These are phyloP conservation scores for Fratercula arctica DNA, from an alignment of 2,797 vertebrate species.

Conservation along the genomic window DNA sequence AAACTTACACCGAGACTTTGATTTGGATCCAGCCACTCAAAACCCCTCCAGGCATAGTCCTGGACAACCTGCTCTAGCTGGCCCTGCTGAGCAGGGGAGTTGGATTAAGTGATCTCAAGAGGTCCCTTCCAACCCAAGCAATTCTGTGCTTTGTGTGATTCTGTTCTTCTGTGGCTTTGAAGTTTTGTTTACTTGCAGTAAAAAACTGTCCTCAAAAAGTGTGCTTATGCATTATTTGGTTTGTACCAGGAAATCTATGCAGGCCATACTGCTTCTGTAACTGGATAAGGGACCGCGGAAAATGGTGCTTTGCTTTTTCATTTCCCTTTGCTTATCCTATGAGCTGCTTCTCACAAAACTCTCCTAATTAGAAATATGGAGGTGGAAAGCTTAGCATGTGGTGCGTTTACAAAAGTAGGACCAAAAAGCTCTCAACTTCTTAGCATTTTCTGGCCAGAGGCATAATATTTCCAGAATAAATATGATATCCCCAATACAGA, in stretches of 20 bases:
- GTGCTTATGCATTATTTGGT: not conserved
- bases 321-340: not conserved
- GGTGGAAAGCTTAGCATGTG: not conserved
- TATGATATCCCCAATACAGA: not conserved
- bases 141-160: not conserved
- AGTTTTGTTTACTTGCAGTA: not conserved
- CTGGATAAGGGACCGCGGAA: not conserved
- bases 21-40: not conserved
- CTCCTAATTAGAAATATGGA: not conserved
- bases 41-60: not conserved
- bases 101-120: not conserved
- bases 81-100: not conserved
- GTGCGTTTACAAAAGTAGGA: not conserved
- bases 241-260: not conserved
- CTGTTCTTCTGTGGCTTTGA: not conserved
- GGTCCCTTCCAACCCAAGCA: not conserved
- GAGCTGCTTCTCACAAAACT: not conserved
- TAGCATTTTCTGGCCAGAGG: not conserved
- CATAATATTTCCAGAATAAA: not conserved
- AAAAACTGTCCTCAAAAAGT: not conserved
- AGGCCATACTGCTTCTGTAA: not conserved
- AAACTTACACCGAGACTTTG: not conserved
- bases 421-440: not conserved
- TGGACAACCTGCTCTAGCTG: not conserved
- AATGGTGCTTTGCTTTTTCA: not conserved